These are phyloP conservation scores for Megalopta genalis DNA, from an alignment of 1,140 invertebrate species.

Conservation along the genomic window DNA sequence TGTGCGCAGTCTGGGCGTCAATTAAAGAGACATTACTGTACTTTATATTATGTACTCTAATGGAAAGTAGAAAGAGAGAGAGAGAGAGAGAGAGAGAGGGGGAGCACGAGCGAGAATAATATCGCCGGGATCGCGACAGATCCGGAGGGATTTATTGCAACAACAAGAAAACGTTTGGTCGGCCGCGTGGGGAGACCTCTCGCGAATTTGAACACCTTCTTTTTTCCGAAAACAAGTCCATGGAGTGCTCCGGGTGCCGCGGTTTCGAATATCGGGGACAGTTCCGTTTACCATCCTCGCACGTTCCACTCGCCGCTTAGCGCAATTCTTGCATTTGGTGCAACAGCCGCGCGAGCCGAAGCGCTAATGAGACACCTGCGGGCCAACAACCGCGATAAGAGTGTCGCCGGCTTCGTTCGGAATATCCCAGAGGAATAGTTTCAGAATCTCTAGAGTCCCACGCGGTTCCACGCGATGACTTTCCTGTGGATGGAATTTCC, in stretches of 20 bases:
- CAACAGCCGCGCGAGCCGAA: not conserved
- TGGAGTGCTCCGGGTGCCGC: not conserved
- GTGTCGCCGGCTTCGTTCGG: not conserved
- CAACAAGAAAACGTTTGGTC: conserved; percentile 21
- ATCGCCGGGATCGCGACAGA: conserved; percentile 30
- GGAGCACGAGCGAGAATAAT: too few species aligned
- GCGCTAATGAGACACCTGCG: conserved; percentile 59
- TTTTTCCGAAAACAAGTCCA: too few species aligned
- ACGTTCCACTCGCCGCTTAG: conserved; percentile 60
- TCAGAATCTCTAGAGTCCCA: conserved; percentile 8
- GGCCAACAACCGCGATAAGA: conserved; percentile 44
- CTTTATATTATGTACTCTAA: too few species aligned
- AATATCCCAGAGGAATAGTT: conserved; percentile 3
- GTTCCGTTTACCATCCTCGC: conserved; percentile 40
- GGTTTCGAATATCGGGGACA: conserved; percentile 37
- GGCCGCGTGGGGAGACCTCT: conserved; percentile 13
- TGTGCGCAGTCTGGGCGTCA: too few species aligned
- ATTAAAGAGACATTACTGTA: too few species aligned
- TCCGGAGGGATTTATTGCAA: conserved; percentile 1
- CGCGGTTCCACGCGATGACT: conserved; percentile 25
- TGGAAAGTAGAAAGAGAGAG: not conserved
- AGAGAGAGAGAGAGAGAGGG: too few species aligned
- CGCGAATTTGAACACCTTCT: conserved; percentile 64
- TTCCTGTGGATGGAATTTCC: too few species aligned
- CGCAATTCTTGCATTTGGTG: conserved; percentile 36